A percentile compares a stretch with the other conserved stretches of the same genome.
Evolutionary conservation across 2,888 invertebrate genomes (phyloP).

Genomic region (Clanis bilineata): DNA sequence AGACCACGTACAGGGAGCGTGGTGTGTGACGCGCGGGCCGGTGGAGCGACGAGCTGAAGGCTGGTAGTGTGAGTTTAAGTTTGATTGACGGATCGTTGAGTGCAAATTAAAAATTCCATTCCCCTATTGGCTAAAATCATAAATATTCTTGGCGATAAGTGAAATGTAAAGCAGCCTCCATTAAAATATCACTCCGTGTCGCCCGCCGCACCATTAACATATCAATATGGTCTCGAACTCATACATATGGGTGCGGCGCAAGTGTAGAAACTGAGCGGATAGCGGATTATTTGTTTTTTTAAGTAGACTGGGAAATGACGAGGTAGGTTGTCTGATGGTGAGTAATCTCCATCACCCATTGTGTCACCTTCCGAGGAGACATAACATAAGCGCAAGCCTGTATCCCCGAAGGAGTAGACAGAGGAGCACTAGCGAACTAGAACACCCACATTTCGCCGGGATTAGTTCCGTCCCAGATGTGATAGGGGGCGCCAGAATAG

Average conservation of each 20-base stretch:
- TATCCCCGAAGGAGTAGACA: no score
- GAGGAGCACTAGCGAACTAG: no score
- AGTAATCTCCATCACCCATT: no score
- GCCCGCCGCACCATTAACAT: slow-evolving; percentile 54
- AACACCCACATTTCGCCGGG: no score
- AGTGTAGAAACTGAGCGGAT: slow-evolving; percentile 21
- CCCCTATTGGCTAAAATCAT: slow-evolving; percentile 9
- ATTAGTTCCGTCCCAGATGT: no score
- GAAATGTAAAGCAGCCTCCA: slow-evolving; percentile 22
- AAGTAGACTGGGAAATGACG: no score
- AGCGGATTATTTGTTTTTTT: no score
- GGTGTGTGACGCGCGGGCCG: slow-evolving; percentile 6
- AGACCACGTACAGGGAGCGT: background rate
- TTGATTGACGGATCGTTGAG: background rate
- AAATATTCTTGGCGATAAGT: slow-evolving; percentile 15
- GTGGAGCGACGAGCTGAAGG: background rate
- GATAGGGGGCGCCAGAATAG: no score
- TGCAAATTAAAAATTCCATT: slow-evolving; percentile 3
- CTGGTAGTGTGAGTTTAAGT: background rate
- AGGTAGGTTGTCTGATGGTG: no score
- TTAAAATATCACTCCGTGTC: slow-evolving; percentile 37
- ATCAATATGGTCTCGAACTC: slow-evolving; percentile 61
- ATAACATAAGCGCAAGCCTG: no score
- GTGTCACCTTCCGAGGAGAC: no score
- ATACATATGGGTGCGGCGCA: slow-evolving; percentile 33